Conservation (phyloP, 2,888 invertebrate genomes). For the Schizaphis graminum region DNA sequence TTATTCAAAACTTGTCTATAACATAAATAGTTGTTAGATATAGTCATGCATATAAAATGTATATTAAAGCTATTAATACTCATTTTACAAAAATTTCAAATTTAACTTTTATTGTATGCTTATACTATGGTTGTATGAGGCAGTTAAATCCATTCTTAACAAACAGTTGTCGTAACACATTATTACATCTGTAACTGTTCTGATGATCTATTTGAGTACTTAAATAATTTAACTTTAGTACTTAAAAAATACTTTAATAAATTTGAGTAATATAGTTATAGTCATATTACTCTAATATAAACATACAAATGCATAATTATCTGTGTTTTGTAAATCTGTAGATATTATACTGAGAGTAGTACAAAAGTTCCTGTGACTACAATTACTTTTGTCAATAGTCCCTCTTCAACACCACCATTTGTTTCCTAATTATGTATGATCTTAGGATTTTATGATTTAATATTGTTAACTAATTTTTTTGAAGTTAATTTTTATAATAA, state of each 20-base stretch:
- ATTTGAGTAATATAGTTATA: not conserved
- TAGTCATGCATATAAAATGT: not conserved
- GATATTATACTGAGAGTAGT: conserved; percentile 1
- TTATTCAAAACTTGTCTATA: not conserved
- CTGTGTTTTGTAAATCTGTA: not conserved
- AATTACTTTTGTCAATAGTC: not conserved
- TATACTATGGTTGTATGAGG: not conserved
- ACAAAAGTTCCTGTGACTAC: not conserved
- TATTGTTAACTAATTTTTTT: not conserved
- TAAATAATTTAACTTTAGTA: too few relatives aligned
- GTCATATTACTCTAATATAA: not conserved
- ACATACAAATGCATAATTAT: not conserved
- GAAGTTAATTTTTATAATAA: not conserved
- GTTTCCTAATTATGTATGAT: not conserved
- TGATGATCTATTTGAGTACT: not conserved
- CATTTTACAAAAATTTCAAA: not conserved
- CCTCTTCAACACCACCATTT: not conserved
- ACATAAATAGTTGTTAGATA: not conserved
- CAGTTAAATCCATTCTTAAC: not conserved
- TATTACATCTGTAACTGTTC: not conserved
- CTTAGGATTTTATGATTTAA: not conserved
- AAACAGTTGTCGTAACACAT: not conserved
- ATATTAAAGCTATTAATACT: not conserved
- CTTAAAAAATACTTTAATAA: too few relatives aligned
- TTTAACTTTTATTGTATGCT: not conserved